phyloP scores from a whole-genome alignment of 2,113 vertebrate species.

The Lycocorax pyrrhopterus region DNA sequence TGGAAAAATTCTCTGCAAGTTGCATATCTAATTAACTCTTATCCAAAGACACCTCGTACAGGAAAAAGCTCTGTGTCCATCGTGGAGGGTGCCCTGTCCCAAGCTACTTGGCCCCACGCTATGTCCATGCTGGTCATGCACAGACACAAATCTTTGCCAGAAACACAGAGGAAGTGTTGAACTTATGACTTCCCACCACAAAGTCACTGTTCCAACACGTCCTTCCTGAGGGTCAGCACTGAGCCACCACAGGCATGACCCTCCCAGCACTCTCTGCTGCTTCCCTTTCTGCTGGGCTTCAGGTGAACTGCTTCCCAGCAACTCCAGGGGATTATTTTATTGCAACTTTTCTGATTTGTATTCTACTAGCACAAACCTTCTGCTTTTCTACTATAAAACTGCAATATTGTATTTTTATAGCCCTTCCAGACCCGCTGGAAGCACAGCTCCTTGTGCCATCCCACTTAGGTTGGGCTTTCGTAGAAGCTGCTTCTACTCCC shows the following conservation, averaged over 20 bases:
- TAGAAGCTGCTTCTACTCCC: background rate
- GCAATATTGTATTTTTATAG: background rate
- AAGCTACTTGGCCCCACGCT: accelerated
- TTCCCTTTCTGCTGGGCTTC: background rate
- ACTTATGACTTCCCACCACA: background rate
- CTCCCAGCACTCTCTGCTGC: background rate
- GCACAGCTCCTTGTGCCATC: background rate
- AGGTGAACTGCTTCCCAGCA: background rate
- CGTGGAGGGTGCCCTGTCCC: background rate
- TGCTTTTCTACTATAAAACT: background rate
- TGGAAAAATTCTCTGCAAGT: background rate
- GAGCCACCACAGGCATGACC: accelerated
- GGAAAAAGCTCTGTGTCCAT: background rate
- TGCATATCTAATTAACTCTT: background rate
- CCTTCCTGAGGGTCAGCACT: background rate
- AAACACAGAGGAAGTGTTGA: background rate
- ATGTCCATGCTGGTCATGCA: accelerated
- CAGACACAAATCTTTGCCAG: background rate
- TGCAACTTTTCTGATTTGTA: background rate
- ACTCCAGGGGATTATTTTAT: background rate
- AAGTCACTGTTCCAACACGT: accelerated
- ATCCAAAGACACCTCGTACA: background rate
- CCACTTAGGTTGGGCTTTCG: background rate
- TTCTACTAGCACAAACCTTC: background rate
- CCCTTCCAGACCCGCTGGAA: background rate